Conservation (phyloP, 1,140 invertebrate genomes). For the Drosophila leontia region DNA sequence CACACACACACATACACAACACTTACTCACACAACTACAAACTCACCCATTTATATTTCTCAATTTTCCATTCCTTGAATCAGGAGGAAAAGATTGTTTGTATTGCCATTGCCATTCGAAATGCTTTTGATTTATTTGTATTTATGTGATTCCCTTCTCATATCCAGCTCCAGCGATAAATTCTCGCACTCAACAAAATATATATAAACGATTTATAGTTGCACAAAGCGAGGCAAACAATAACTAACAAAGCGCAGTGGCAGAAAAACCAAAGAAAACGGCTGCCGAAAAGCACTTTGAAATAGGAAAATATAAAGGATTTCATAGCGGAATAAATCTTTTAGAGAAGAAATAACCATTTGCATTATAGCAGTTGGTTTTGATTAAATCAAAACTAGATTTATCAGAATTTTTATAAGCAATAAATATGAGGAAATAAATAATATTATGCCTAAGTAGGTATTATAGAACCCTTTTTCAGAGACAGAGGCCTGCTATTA, state of each 20-base stretch:
- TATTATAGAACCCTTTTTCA: too few species aligned
- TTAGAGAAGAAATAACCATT: slow-evolving; percentile 38
- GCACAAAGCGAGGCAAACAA: slow-evolving; percentile 64
- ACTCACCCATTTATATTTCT: slow-evolving; percentile 41
- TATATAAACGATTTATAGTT: slow-evolving; percentile 81
- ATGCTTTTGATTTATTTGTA: slow-evolving; percentile 82
- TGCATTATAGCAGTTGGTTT: slow-evolving; percentile 7
- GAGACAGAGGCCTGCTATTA: too few species aligned
- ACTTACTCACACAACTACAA: slow-evolving; percentile 13
- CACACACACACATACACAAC: slow-evolving; percentile 6
- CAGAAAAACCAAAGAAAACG: slow-evolving; percentile 11
- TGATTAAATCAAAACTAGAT: neutral
- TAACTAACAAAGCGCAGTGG: slow-evolving; percentile 44
- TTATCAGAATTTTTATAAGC: neutral
- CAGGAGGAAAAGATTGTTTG: slow-evolving; percentile 57
- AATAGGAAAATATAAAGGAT: slow-evolving; percentile 45
- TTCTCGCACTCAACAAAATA: slow-evolving; percentile 81
- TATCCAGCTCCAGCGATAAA: slow-evolving; percentile 73
- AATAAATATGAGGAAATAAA: neutral
- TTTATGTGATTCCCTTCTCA: slow-evolving; percentile 78
- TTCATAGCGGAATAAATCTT: slow-evolving; percentile 65
- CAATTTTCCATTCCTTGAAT: slow-evolving; percentile 49
- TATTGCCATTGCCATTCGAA: slow-evolving; percentile 69
- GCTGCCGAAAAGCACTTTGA: slow-evolving; percentile 3
- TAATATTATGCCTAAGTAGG: neutral